A percentile compares a stretch with the other conserved stretches of the same genome.
These are phyloP conservation scores for Cephus runcator DNA, from an alignment of 2,888 invertebrate genomes.

Conservation along the genomic window DNA sequence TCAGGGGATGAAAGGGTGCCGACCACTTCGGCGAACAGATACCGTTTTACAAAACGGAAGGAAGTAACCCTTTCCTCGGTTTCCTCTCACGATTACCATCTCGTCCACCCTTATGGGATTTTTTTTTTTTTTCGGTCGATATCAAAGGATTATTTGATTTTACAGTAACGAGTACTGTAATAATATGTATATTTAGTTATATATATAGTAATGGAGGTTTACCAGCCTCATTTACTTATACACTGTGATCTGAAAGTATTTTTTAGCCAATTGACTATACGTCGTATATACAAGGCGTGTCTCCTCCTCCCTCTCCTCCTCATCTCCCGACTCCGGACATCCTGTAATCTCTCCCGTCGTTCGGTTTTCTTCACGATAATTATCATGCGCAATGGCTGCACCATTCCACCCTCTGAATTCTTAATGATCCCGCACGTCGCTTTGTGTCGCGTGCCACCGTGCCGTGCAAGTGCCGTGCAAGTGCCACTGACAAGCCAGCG, in stretches of 20 bases:
- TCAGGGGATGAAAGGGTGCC: slow-evolving; percentile 39
- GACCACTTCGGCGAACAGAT: slow-evolving; percentile 19
- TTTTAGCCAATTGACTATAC: background rate
- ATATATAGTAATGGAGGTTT: too few species aligned
- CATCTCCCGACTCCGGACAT: slow-evolving; percentile 52
- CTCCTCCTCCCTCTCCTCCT: background rate
- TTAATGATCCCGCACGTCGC: slow-evolving; percentile 42
- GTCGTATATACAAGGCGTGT: background rate
- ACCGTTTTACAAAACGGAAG: slow-evolving; percentile 25
- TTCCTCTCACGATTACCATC: slow-evolving; percentile 15
- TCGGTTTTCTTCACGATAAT: slow-evolving; percentile 40
- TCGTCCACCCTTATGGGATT: background rate
- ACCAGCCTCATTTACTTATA: too few species aligned
- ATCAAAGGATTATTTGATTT: too few species aligned
- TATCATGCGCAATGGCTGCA: slow-evolving; percentile 46
- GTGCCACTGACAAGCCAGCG: background rate
- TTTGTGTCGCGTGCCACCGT: slow-evolving; percentile 49
- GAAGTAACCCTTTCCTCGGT: slow-evolving; percentile 20
- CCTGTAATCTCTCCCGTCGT: slow-evolving; percentile 47
- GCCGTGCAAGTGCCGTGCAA: background rate
- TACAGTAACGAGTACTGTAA: too few species aligned
- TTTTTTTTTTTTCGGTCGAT: background rate
- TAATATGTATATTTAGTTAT: too few species aligned
- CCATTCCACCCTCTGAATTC: slow-evolving; percentile 45
- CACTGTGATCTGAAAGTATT: background rate